Conservation (phyloP, 1,140 invertebrate genomes). For the Drosophila santomea region DNA sequence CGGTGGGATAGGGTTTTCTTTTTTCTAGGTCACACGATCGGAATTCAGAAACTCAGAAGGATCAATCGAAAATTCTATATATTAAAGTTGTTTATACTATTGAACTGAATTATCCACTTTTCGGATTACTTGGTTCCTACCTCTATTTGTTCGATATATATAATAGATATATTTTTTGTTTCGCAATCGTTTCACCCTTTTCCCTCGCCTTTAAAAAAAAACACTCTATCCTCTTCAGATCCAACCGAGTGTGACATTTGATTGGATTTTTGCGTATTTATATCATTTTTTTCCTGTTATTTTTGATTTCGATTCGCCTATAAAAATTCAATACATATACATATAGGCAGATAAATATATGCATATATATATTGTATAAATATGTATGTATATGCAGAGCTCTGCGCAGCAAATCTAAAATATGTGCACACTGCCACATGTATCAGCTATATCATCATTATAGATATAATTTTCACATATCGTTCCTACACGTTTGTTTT, state of each 20-base stretch:
- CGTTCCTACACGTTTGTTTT: slow-evolving; percentile 50
- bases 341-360: slow-evolving; percentile 6
- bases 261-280: slow-evolving; percentile 42
- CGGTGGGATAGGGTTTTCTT: background rate
- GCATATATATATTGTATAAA: background rate
- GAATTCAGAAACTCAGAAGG: background rate
- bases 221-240: slow-evolving; percentile 14
- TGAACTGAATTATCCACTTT: background rate
- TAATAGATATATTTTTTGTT: no score
- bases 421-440: slow-evolving; percentile 24
- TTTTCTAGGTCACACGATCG: background rate
- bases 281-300: slow-evolving; percentile 25
- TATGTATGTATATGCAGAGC: slow-evolving; percentile 11
- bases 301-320: slow-evolving; percentile 39
- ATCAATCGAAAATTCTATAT: background rate
- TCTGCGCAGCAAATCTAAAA: slow-evolving; percentile 35
- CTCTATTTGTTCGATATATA: background rate
- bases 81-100: no score
- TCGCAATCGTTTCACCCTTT: slow-evolving; percentile 1
- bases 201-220: background rate
- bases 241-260: slow-evolving; percentile 44
- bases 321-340: slow-evolving; percentile 19
- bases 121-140: background rate
- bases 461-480: slow-evolving; percentile 53
- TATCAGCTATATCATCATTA: slow-evolving; percentile 47